Base-by-base conservation (phyloP, 2,797 vertebrate genomes). In the Strix occidentalis region DNA sequence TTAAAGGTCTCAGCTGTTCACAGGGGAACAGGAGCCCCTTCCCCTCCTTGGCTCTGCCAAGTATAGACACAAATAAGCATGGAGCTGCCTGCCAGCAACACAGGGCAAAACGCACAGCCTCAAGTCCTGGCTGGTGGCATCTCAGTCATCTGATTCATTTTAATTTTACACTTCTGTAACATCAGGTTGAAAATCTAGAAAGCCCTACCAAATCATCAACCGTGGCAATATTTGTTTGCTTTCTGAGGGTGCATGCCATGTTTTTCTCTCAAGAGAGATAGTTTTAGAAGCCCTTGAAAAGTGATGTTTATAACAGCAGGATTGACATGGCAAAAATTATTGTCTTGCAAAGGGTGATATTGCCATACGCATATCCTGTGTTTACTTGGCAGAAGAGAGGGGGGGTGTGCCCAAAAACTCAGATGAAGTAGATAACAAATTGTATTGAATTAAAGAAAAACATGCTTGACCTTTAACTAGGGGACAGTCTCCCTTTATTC, bases 71-170 rank as follows among this genome's bases (percentile, higher is more conserved):
- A 70, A 88, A 95, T 25, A 54, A 79, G 82, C 88, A 86, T 74
- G 83, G 50, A 84, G 48, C 86, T 85, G 93, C 82, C 93, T 90
- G 91, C 83, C 94, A 91, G 91, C 75, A 89, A 68, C 33, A 9
- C 74, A 64, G 84, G 72, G 90, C 92, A 96, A 96, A 96, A 89
- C 91, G 76, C 82, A 89, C 89, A 96, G 31, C 94, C 87, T 95
- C 89, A 69, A 81, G 93, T 60, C 90, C 87, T 92, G 93, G 65
- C 74, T 81, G 93, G 82, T 41, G 24, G 90, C 80, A 91, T 77
- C 85, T 92, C 88, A 35, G 43, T 63, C 7, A 2, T 56, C 64
- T 29, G 25, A 54, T 25, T 80, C 2, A 4, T 86, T 77, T 92
- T 87, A 76, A 29, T 93, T 93, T 89, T 77, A 81, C 14, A 10